Conservation (phyloP, 2,113 vertebrate genomes). For the Sitta europaea region DNA sequence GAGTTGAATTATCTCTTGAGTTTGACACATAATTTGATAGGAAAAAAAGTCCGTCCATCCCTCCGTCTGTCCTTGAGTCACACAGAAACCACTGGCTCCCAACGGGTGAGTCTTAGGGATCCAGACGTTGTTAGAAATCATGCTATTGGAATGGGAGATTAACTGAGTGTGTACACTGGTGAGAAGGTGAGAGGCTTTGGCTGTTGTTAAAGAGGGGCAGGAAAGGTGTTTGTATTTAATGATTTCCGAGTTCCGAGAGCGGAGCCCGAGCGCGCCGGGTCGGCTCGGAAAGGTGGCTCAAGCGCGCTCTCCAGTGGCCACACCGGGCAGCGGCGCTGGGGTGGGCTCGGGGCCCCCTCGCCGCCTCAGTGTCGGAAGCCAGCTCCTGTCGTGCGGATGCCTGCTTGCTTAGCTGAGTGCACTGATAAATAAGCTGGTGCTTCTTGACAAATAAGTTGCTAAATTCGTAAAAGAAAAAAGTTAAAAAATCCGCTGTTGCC, state of each 20-base stretch:
- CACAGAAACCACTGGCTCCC: fast-evolving
- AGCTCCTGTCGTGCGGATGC: background rate
- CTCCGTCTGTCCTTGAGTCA: fast-evolving
- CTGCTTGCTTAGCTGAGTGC: background rate
- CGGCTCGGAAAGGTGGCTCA: background rate
- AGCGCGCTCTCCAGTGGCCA: conserved; percentile 16
- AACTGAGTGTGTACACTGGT: background rate
- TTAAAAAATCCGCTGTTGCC: background rate
- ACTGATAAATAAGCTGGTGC: background rate
- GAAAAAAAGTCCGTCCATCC: background rate
- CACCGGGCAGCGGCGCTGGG: background rate
- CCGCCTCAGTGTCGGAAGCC: background rate
- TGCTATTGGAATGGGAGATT: background rate
- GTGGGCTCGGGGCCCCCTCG: fast-evolving
- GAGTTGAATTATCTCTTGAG: background rate
- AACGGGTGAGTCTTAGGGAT: background rate
- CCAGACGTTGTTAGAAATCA: background rate
- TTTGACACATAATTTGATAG: background rate
- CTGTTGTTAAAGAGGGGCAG: background rate
- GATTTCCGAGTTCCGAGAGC: background rate
- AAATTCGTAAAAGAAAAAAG: background rate
- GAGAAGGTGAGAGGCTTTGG: background rate
- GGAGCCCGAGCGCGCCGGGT: background rate
- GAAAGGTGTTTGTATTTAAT: fast-evolving
- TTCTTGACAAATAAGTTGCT: background rate